Evolutionary conservation across 1,140 invertebrate species (phyloP).

Genomic region (Macrosteles quadrilineatus): DNA sequence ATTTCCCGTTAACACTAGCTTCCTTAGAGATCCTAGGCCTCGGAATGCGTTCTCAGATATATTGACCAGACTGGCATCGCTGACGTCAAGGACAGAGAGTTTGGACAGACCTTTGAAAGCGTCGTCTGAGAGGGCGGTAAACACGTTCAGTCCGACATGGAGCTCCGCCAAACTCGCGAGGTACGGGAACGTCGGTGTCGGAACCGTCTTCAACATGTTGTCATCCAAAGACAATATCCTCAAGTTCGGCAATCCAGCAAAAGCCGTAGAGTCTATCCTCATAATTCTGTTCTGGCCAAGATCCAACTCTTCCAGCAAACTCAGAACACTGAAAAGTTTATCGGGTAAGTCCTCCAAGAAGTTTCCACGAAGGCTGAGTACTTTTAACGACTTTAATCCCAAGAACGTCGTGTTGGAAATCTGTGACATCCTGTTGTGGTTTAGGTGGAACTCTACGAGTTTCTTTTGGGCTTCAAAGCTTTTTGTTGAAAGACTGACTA

Average conservation of each 20-base stretch:
- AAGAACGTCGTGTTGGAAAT: constrained; percentile 77
- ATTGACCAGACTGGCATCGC: constrained; percentile 73
- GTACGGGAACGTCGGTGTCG: constrained; percentile 68
- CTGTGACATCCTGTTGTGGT: constrained; percentile 81
- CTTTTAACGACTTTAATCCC: constrained; percentile 72
- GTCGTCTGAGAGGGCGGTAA: constrained; percentile 69
- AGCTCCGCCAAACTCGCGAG: constrained; percentile 77
- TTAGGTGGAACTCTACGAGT: constrained; percentile 77
- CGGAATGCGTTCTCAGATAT: constrained; percentile 74
- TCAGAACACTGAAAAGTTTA: constrained; percentile 72
- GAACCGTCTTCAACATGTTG: constrained; percentile 76
- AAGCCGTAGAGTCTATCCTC: constrained; percentile 74
- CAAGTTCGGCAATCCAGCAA: constrained; percentile 72
- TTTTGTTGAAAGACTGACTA: constrained; percentile 73
- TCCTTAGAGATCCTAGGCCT: constrained; percentile 70
- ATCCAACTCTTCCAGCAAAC: constrained; percentile 80
- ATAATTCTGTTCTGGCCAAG: constrained; percentile 84
- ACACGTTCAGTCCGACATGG: constrained; percentile 80
- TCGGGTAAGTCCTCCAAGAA: constrained; percentile 75
- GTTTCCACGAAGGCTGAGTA: constrained; percentile 80
- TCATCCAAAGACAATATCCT: constrained; percentile 81
- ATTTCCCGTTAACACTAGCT: constrained; percentile 77
- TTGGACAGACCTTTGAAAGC: constrained; percentile 73
- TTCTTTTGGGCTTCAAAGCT: constrained; percentile 80
- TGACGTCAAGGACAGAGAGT: constrained; percentile 74